Evolutionary conservation across 2,797 vertebrate species (phyloP).

Genomic region (Cetoscarus ocellatus): DNA sequence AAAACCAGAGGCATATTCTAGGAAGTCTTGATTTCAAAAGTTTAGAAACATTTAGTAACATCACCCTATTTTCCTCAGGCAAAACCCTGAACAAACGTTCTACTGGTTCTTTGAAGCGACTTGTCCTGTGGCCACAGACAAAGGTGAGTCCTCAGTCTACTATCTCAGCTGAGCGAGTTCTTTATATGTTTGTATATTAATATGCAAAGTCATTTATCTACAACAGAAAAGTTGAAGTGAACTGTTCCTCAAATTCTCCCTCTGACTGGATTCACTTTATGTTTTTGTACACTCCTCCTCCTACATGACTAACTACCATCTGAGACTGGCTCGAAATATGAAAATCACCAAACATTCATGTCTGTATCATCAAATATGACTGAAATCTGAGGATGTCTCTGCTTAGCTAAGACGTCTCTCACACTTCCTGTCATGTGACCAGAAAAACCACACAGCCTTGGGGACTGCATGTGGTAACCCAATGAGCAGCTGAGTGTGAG

Average conservation of each 20-base stretch:
- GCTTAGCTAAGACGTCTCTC: slow-evolving; percentile 41
- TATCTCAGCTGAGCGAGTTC: not conserved
- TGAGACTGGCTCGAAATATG: not conserved
- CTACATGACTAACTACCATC: not conserved
- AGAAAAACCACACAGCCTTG: slow-evolving; percentile 68
- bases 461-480: slow-evolving; percentile 10
- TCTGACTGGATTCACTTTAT: not conserved
- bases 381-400: slow-evolving; percentile 26
- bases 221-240: slow-evolving; percentile 32
- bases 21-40: too few species aligned
- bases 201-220: not conserved
- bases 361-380: not conserved
- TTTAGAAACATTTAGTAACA: not conserved
- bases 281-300: not conserved
- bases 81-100: slow-evolving; percentile 86
- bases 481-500: not conserved
- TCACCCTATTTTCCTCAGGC: slow-evolving; percentile 73
- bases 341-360: not conserved
- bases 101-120: slow-evolving; percentile 91
- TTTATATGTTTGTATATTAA: not conserved
- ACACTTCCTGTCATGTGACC: slow-evolving; percentile 81
- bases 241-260: slow-evolving; percentile 28
- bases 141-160: slow-evolving; percentile 81
- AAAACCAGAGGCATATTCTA: too few species aligned
- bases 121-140: slow-evolving; percentile 84